These are phyloP conservation scores for Ladona fulva DNA, from an alignment of 1,140 invertebrate genomes.

Conservation along the genomic window DNA sequence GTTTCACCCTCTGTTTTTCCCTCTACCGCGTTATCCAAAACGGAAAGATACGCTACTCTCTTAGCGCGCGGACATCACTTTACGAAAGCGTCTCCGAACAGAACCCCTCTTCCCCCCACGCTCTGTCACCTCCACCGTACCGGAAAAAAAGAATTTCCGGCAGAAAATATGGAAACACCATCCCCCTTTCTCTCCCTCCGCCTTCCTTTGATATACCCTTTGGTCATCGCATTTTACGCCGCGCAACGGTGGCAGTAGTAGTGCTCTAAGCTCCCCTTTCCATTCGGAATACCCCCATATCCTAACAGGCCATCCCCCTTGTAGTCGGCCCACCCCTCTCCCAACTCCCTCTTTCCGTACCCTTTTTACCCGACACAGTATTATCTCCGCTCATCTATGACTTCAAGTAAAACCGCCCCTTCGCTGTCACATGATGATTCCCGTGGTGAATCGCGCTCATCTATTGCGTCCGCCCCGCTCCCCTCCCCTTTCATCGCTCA, in stretches of 20 bases:
- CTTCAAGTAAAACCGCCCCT: not conserved
- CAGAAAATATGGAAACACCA: not conserved
- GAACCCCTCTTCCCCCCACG: not conserved
- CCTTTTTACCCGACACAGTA: not conserved
- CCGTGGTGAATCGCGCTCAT: no score
- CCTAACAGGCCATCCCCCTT: not conserved
- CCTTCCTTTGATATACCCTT: no score
- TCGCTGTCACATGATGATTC: not conserved
- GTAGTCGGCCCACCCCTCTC: not conserved
- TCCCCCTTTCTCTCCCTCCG: not conserved
- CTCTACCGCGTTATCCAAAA: no score
- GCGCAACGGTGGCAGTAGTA: no score
- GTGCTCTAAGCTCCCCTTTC: no score
- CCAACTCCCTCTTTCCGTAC: not conserved
- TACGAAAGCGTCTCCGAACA: not conserved
- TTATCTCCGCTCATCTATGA: slow-evolving; percentile 9
- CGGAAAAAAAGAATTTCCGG: not conserved
- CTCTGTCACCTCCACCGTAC: not conserved
- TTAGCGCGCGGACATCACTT: not conserved
- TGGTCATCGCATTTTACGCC: no score
- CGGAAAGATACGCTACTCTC: no score
- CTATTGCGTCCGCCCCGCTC: not conserved
- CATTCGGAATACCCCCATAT: not conserved
- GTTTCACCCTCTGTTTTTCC: no score
- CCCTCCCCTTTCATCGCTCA: not conserved